A percentile compares a stretch with the other conserved stretches of the same genome.
These are phyloP conservation scores for Microcebus lehilahytsara DNA, from an alignment of 2,113 vertebrate genomes.

Conservation along the genomic window DNA sequence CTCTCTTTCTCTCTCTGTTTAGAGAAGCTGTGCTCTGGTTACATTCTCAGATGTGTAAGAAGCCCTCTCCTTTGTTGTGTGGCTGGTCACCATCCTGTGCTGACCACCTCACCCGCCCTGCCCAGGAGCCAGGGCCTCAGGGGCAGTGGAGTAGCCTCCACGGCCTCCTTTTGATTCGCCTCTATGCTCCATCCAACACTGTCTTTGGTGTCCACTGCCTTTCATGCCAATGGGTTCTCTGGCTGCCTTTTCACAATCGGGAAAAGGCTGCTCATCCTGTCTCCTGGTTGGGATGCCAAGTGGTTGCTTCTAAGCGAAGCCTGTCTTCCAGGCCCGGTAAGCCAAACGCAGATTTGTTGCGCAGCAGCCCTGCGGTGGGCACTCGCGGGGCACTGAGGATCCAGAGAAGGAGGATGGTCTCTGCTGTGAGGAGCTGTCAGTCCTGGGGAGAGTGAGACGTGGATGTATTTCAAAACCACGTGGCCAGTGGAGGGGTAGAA, in stretches of 20 bases:
- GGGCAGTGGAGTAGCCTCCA: not conserved
- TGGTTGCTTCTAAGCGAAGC: not conserved
- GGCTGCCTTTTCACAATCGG: not conserved
- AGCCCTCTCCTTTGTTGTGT: not conserved
- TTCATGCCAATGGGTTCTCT: not conserved
- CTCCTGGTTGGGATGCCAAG: not conserved
- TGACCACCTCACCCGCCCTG: not conserved
- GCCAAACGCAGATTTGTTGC: not conserved
- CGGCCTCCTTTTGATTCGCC: not conserved
- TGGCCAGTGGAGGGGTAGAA: not conserved
- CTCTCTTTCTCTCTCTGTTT: not conserved
- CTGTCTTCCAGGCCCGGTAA: not conserved
- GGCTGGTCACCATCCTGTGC: not conserved
- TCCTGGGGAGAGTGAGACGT: not conserved
- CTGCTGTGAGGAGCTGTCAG: not conserved
- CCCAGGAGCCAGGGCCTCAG: not conserved
- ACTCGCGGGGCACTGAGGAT: not conserved
- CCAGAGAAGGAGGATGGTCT: not conserved
- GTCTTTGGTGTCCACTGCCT: not conserved
- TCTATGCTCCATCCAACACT: not conserved
- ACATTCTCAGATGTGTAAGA: not conserved
- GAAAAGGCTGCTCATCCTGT: not conserved
- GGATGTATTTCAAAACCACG: not conserved
- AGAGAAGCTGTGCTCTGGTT: not conserved
- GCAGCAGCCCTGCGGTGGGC: fast-evolving